Base-by-base conservation (phyloP, 2,888 invertebrate species). In the Mongoloraphidia duomilia region DNA sequence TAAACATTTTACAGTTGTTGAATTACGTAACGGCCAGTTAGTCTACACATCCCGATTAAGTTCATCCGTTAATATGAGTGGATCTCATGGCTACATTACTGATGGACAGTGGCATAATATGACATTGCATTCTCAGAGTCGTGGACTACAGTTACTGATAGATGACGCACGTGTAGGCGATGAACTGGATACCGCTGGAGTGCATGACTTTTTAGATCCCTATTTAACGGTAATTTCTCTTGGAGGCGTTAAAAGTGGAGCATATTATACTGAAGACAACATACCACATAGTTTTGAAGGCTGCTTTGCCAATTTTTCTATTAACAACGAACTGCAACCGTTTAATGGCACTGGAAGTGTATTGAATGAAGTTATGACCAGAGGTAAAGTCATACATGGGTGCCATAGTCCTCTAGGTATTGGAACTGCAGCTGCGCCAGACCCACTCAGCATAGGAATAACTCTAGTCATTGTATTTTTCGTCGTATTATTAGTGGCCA, bases 381-480 rank as follows among this genome's bases (percentile, higher is more conserved):
- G 77, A 59, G 91, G 91, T 17, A 84, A 84, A 65, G 77, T 90
- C 12, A 70, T 75, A 41, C 70, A 70, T 47, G 89, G 89, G 12
- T 93, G 93, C 62, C 77, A 77, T 52, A 84, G 81, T 46, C 77
- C 80, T 5, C 76, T 84, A 50, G 86, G 85, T 26, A 77, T 84
- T 37, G 87, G 87, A 33, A 77, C 83, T 2, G 80, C 83, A 0
- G 80, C 85, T 55, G 82, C 83, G 5, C 82, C 90, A 3, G 88
- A 90, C 69, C 92, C 92, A 0, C 71, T 95, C 9, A 90, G 88
- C 60, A 90, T 94, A 53, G 95, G 94, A 47, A 85, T 95, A 50
- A 93, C 93, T 1, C 72, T 95, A 35, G 92, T 95, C 14, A 90
- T 94, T 53, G 89, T 91, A 26, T 94, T 96, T 72, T 94, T 96